Conservation (phyloP, 2,888 invertebrate species). For the Platynereis dumerilii region DNA sequence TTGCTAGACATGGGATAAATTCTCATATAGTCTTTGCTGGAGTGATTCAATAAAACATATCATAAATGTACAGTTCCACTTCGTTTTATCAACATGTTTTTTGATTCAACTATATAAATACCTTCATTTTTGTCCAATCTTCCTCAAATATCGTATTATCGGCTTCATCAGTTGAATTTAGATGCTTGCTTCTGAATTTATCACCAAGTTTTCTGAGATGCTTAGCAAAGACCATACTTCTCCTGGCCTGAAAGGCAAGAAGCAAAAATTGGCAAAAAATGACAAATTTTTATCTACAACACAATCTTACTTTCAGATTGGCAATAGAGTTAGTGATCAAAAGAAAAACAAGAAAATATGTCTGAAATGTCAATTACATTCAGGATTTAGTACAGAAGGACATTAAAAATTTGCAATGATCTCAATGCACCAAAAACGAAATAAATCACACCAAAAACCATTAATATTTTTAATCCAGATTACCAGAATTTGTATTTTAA, state of each 20-base stretch:
- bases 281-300: background rate
- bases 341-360: too few relatives aligned
- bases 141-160: slow-evolving; percentile 70
- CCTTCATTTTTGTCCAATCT: slow-evolving; percentile 69
- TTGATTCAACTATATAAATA: slow-evolving; percentile 29
- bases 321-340: too few relatives aligned
- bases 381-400: too few relatives aligned
- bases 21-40: too few relatives aligned
- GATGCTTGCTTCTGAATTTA: slow-evolving; percentile 70
- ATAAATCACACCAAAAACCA: too few relatives aligned
- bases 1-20: too few relatives aligned
- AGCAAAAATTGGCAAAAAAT: background rate
- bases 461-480: too few relatives aligned
- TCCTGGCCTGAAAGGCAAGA: slow-evolving; percentile 60
- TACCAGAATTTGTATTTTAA: too few relatives aligned
- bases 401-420: too few relatives aligned
- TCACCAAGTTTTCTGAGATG: slow-evolving; percentile 74
- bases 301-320: background rate
- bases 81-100: slow-evolving; percentile 57
- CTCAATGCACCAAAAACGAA: too few relatives aligned
- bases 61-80: slow-evolving; percentile 75
- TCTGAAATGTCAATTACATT: too few relatives aligned
- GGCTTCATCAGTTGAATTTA: slow-evolving; percentile 71
- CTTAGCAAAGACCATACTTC: slow-evolving; percentile 89
- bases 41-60: too few relatives aligned